Evolutionary conservation across 2,888 invertebrate species (phyloP), one percentile per base, ranked within the genome.

Genomic region (Capitulum mitella): DNA sequence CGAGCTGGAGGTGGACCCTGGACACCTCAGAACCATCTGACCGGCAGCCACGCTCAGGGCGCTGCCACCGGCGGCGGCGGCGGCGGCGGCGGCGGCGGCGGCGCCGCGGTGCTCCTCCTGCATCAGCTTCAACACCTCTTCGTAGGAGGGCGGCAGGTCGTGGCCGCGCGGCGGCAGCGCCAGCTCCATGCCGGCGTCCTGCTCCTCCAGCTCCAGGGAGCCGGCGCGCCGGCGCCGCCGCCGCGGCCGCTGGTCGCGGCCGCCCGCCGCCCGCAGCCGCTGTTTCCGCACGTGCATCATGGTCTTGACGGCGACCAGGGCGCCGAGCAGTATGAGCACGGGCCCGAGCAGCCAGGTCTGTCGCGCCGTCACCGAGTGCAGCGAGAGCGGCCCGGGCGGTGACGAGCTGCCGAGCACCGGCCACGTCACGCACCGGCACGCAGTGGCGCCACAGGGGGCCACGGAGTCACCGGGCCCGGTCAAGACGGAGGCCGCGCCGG

Each of bases 251-350:
- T 19, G 34, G 19, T n/a, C 12, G 43, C 37, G 37, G 22, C 70
- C 22, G 37, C 37, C 70, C n/a, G 29, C 8, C n/a, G n/a, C 10
- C 3, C 70, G 37, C 70, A 37, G 37, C 37, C 70, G 70, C 70
- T 70, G 70, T 40, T 70, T 70, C 26, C 70, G 70, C 37, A 70
- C 70, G 70, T 70, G 70, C 70, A 70, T 37, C 37, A 70, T 37
- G 37, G 70, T 70, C 40, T 70, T 70, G 26, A 70, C 70, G 40
- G 70, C 70, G 40, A 70, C 70, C 10, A 70, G 37, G 26, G 22
- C 40, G 70, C 70, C 26, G 40, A 70, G 40, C 26, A 70, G 70
- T 37, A 70, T 70, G 22, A 70, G 70, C 37, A 70, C 70, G 26
- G 70, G 70, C 10, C 70, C 70, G 10, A 70, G 70, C 26, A 70